phyloP scores from a whole-genome alignment of 2,888 invertebrate genomes.

The Agrenia bidenticulata region DNA sequence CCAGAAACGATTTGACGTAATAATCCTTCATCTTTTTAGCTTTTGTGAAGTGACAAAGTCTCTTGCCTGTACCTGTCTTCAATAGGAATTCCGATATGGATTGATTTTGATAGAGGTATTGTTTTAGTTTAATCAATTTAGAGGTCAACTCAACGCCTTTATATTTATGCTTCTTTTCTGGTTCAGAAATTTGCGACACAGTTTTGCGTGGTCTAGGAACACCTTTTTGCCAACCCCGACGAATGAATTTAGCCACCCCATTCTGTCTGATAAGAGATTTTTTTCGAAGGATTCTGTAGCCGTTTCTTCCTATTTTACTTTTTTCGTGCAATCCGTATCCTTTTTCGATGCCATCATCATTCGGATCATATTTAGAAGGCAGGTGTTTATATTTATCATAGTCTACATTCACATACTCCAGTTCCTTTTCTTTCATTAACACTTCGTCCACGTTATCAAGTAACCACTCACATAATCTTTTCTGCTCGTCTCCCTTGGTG shows the following conservation, averaged over 20 bases:
- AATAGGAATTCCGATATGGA: not conserved
- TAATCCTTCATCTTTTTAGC: too few species aligned
- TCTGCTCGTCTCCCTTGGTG: conserved; percentile 21
- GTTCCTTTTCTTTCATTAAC: conserved; percentile 34
- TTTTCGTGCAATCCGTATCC: conserved; percentile 31
- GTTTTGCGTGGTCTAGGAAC: too few species aligned
- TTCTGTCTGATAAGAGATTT: not conserved
- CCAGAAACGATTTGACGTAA: too few species aligned
- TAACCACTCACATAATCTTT: conserved; percentile 28
- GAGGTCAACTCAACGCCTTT: not conserved
- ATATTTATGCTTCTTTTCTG: too few species aligned
- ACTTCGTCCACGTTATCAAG: conserved; percentile 31
- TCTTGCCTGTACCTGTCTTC: too few species aligned
- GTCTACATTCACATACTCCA: conserved; percentile 37
- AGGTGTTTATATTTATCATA: conserved; percentile 40
- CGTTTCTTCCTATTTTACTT: not conserved
- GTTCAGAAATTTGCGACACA: too few species aligned
- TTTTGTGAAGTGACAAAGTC: too few species aligned
- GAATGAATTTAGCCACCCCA: too few species aligned
- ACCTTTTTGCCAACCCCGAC: too few species aligned
- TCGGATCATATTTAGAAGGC: conserved; percentile 28
- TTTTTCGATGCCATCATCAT: conserved; percentile 45
- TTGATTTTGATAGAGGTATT: not conserved
- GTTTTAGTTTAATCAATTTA: too few species aligned
- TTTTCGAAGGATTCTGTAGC: not conserved